These are phyloP conservation scores for Hyalella azteca DNA, from an alignment of 2,888 invertebrate species.

Conservation along the genomic window DNA sequence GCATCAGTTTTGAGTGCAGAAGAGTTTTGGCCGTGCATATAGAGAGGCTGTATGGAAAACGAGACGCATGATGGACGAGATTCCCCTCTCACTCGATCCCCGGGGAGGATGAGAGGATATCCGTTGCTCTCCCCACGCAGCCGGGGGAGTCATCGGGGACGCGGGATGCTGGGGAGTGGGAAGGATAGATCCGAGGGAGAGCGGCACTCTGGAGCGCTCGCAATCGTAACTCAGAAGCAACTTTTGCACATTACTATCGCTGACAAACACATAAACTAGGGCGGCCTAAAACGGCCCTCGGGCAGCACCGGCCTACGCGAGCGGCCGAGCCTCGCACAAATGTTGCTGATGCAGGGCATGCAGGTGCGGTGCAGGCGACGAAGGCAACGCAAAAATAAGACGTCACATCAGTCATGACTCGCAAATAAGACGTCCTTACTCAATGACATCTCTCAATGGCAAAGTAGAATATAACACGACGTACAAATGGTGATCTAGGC, in stretches of 20 bases:
- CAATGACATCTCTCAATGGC: too few species aligned
- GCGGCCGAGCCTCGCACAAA: too few species aligned
- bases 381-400: not conserved
- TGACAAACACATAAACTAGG: slow-evolving; percentile 36
- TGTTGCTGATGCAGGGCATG: not conserved
- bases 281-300: slow-evolving; percentile 31
- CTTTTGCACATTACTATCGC: slow-evolving; percentile 36
- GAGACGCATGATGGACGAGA: not conserved
- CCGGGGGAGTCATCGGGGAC: too few species aligned
- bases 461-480: too few species aligned
- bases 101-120: slow-evolving; percentile 23
- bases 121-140: not conserved
- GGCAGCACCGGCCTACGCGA: slow-evolving; percentile 8
- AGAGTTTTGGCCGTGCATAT: not conserved
- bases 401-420: not conserved
- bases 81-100: not conserved
- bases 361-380: not conserved
- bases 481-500: too few species aligned
- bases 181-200: not conserved
- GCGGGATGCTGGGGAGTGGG: not conserved
- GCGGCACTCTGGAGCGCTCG: slow-evolving; percentile 10
- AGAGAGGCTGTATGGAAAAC: not conserved
- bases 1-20: too few species aligned
- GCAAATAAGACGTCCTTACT: too few species aligned
- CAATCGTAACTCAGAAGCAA: slow-evolving; percentile 37